These are phyloP conservation scores for Microtus montanus DNA, from an alignment of 2,113 vertebrate genomes.

Conservation along the genomic window DNA sequence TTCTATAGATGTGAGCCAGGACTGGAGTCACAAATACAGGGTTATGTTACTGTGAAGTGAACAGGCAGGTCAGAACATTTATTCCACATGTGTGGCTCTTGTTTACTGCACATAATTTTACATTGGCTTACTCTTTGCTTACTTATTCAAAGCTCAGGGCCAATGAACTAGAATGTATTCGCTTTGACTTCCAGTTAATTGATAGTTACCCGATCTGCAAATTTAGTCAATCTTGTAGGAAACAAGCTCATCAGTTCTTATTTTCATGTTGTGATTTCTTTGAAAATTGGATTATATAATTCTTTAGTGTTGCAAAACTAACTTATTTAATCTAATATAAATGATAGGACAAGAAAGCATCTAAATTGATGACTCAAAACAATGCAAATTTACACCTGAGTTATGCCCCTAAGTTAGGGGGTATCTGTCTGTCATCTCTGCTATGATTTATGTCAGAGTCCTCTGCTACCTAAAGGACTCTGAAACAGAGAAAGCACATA, in stretches of 20 bases:
- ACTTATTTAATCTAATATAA: background rate
- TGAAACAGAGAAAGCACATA: background rate
- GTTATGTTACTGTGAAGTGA: conserved; percentile 12
- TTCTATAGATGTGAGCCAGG: conserved; percentile 22
- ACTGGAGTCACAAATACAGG: background rate
- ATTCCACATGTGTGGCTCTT: background rate
- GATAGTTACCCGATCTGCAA: background rate
- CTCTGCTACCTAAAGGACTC: background rate
- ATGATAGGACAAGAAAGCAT: background rate
- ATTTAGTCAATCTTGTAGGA: background rate
- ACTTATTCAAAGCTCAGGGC: background rate
- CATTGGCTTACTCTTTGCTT: background rate
- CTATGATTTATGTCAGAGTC: background rate
- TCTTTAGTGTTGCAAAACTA: background rate
- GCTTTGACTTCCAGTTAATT: background rate
- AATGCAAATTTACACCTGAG: background rate
- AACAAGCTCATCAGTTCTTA: background rate
- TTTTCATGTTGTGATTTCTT: background rate
- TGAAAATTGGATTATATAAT: background rate
- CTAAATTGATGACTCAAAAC: background rate
- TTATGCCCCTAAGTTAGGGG: background rate
- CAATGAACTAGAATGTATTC: conserved; percentile 16
- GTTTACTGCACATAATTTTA: background rate
- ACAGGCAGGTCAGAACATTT: conserved; percentile 34
- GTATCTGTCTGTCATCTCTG: background rate